Evolutionary conservation across 1,140 invertebrate genomes (phyloP).

Genomic region (Drosophila dunni): DNA sequence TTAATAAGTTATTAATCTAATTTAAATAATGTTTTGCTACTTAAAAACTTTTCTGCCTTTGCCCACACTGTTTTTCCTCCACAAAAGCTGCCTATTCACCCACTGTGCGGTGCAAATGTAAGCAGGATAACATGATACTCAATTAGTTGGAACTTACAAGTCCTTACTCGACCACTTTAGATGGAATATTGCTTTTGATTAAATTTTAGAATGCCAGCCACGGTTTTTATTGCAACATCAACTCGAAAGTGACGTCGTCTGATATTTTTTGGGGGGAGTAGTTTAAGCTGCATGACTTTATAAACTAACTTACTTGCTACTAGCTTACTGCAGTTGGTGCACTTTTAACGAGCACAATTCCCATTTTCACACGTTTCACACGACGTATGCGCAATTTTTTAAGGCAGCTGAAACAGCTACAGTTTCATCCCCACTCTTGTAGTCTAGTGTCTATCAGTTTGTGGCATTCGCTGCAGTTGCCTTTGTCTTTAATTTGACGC

Average conservation of each 20-base stretch:
- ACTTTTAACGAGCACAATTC: constrained; percentile 12
- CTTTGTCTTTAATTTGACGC: constrained; percentile 54
- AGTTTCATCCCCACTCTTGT: not conserved
- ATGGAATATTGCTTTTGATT: constrained; percentile 5
- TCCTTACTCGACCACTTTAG: constrained; percentile 4
- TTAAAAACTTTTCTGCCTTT: too few species aligned
- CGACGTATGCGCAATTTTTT: constrained; percentile 12
- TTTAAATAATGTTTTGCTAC: too few species aligned
- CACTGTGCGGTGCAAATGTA: too few species aligned
- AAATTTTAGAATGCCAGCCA: not conserved
- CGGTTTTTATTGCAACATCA: not conserved
- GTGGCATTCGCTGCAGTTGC: constrained; percentile 28
- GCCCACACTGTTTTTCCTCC: too few species aligned
- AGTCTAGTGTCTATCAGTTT: constrained; percentile 5
- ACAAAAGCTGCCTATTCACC: too few species aligned
- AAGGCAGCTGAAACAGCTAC: not conserved
- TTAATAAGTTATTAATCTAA: too few species aligned
- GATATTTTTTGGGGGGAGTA: not conserved
- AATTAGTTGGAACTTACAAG: constrained; percentile 17
- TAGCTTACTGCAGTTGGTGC: constrained; percentile 12
- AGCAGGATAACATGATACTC: constrained; percentile 18
- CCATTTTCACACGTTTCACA: not conserved
- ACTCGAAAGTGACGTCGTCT: not conserved
- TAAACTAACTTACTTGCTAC: not conserved
- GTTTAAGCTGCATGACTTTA: not conserved